Evolutionary conservation across 2,888 invertebrate genomes (phyloP).

Genomic region (Eilema griseolum): DNA sequence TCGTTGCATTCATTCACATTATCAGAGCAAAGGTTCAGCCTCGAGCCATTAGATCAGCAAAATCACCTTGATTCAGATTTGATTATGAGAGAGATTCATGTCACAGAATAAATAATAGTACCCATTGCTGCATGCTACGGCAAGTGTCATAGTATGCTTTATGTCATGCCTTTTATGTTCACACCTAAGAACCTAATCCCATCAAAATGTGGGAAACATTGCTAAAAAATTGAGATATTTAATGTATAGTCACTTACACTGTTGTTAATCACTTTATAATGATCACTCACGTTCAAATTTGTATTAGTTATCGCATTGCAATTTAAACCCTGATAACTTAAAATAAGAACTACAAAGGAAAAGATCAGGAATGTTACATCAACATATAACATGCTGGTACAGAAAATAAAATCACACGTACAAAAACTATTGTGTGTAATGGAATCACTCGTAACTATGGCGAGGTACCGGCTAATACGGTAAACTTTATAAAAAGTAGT

Average conservation of each 20-base stretch:
- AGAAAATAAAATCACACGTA: constrained; percentile 36
- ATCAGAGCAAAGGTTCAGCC: no score
- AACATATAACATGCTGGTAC: constrained; percentile 47
- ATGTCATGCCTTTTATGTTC: no score
- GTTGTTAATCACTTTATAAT: constrained; percentile 63
- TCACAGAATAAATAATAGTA: no score
- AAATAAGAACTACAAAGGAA: constrained; percentile 32
- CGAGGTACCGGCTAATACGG: constrained; percentile 53
- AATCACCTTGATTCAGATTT: no score
- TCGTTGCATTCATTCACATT: no score
- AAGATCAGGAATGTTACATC: constrained; percentile 28
- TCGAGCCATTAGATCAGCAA: no score
- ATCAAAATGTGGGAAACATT: not conserved
- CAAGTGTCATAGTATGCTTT: no score
- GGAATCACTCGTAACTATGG: constrained; percentile 52
- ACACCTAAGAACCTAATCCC: not conserved
- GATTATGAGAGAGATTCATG: no score
- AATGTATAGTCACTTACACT: constrained; percentile 65
- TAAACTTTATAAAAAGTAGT: constrained; percentile 76
- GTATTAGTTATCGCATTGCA: constrained; percentile 59
- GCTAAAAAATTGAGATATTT: not conserved
- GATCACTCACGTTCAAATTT: constrained; percentile 71
- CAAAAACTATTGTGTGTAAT: constrained; percentile 32
- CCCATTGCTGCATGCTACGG: no score
- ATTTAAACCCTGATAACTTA: constrained; percentile 30